Base-by-base conservation (phyloP, 1,140 invertebrate genomes). In the Copidosoma floridanum region DNA sequence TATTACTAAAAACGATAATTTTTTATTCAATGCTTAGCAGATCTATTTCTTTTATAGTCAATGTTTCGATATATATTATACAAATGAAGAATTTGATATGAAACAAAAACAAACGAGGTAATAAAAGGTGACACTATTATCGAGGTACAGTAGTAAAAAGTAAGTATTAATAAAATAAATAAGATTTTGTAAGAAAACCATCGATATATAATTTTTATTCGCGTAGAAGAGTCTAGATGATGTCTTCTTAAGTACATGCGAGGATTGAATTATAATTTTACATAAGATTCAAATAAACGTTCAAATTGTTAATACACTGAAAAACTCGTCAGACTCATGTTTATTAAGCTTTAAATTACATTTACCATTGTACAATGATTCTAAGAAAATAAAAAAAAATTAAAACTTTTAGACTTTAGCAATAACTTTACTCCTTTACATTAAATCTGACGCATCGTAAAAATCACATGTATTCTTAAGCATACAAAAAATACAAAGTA, bases 261-360 rank as follows among this genome's bases (percentile, higher is more conserved):
- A 20, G 11, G 35, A 5, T 35, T 29, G 23, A 55, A 32, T 21
- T 32, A 47, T 14, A 29, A 20, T 26, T 32, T 35, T 43, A 35
- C 18, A 32, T 32, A 18, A 26, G 7, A 53, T 8, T 44, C n/a
- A 16, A 41, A 54, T 20, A 24, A 10, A 44, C 16, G 29, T 51
- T 41, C 16, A 57, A 11, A 38, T 40, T 16, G 20, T 40, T 29
- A 3, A 23, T 27, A 47, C 43, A 37, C 54, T 37, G 35, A 40
- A 40, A 20, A 18, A n/a, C 27, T 57, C 35, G 6, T 54, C 51
- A 51, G 47, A 58, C 47, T 43, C 27, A 51, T 51, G 24, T 51
- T 58, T 58, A 58, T 58, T 58, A 43, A 58, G 38, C 56, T 43
- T 51, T n/a, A 43, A 32, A 50, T 58, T 58, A 58, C 37, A 51